These are phyloP conservation scores for Ictidomys tridecemlineatus DNA, from an alignment of 2,113 vertebrate species.

Conservation along the genomic window DNA sequence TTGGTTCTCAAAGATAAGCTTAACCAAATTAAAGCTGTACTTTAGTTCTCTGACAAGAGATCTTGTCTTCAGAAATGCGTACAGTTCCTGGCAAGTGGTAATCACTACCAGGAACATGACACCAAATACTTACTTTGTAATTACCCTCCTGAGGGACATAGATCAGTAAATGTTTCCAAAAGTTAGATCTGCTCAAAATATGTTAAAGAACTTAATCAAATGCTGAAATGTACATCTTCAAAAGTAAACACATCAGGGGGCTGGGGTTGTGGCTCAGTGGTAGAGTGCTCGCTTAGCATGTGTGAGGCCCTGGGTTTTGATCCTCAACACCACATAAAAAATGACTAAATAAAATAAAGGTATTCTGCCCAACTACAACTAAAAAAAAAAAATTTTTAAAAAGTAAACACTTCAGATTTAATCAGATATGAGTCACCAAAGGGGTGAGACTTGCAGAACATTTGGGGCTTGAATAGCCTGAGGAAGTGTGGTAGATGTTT, in stretches of 20 bases:
- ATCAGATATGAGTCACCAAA: neutral
- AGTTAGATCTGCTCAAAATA: neutral
- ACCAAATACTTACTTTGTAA: neutral
- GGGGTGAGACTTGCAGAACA: neutral
- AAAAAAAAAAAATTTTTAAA: neutral
- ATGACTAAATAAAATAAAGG: no score
- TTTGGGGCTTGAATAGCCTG: neutral
- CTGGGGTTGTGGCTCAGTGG: no score
- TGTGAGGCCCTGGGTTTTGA: no score
- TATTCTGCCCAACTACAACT: no score
- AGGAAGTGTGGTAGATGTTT: neutral
- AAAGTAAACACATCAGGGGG: neutral
- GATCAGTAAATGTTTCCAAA: neutral
- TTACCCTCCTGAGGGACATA: neutral
- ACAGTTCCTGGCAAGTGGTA: neutral
- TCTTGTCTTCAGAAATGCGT: neutral
- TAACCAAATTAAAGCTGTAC: neutral
- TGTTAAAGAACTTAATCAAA: neutral
- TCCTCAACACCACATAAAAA: no score
- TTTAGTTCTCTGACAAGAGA: neutral
- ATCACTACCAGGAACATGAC: neutral
- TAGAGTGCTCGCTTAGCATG: no score
- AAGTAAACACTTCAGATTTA: neutral
- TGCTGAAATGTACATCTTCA: neutral
- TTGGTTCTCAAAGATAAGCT: neutral